Evolutionary conservation across 2,113 vertebrate genomes (phyloP), one percentile per base, ranked within the genome.

Genomic region (Anhinga anhinga): DNA sequence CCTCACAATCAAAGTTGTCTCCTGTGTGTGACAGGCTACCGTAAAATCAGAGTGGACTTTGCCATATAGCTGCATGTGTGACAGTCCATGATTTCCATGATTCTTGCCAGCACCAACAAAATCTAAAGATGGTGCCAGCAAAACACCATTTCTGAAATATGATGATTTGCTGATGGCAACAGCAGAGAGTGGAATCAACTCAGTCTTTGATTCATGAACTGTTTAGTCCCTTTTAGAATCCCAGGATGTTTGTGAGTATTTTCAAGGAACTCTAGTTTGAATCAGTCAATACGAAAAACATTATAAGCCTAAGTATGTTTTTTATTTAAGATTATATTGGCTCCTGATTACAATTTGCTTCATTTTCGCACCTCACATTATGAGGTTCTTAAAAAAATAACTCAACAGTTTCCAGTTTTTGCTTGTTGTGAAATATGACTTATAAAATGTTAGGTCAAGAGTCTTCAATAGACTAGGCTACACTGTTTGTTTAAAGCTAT

Each of bases 361-460:
- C 67, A 9, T 76, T 97, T 93, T 93, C 83, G 80, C 69, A 86
- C 74, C 78, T 97, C 44, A 19, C n/a, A 3, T 77, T 34, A 85
- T 4, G 52, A 71, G 74, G 17, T 52, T 76, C 83, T 97, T 86
- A 25, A 50, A 32, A 66, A 53, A 80, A 63, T 10, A 55, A 62
- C 32, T 20, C 27, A 5, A 18, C 26, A 12, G 32, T 61, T 95
- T 52, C 86, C 88, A 96, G 58, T 62, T 45, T 76, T 89, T 90
- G 82, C 89, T 96, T 97, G 88, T 91, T 97, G 86, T 97, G 86
- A 70, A 94, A 79, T 69, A 81, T 13, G 52, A 73, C 87, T 92
- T 95, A 12, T 61, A 83, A 96, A 67, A 67, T 62, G 23, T 86
- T 71, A 70, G 79, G 97, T 91, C 84, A 56, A 58, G 77, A n/a